Evolutionary conservation across 2,113 vertebrate genomes (phyloP), one percentile per base, ranked within the genome.

Genomic region (Ellobius talpinus): DNA sequence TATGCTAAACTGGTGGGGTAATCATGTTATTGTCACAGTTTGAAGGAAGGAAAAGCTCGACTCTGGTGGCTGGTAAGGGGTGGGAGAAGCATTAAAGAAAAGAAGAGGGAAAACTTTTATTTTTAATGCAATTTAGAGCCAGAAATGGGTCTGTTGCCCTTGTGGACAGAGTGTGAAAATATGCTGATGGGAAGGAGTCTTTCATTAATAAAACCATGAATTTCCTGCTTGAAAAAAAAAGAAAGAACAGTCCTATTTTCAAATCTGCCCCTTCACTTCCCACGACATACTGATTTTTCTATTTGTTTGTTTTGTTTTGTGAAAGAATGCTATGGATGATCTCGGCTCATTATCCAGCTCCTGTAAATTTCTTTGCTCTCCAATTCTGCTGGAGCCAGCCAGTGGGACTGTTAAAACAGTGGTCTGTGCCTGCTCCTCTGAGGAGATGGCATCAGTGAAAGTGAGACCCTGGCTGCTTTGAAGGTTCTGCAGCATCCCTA

Each of bases 1-100:
- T 99, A 99, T 99, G 99, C 98, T 99, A 99, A 99, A 99, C 98
- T 98, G 98, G 98, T 66, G 96, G 98, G 97, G 98, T 98, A 99
- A 99, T 99, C 98, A 98, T 98, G 98, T 99, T 98, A 98, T 99
- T 99, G 99, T 99, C 98, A 98, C 98, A 96, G 97, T 98, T 97
- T 98, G 98, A 99, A 98, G 98, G 98, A 97, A 98, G 98, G 98
- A 98, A 98, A 98, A 98, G 98, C 98, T 98, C 97, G 97, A 96
- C 98, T 98, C 97, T 96, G 95, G 98, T 97, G 98, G 95, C 96
- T 98, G 91, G 58, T 93, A 77, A 84, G 90, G 95, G 92, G 88
- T 89, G 74, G 96, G 89, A 88, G 61, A 94, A 94, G 93, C 78
- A 95, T 96, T 65, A 97, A 97, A 85, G 96, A 23, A 16, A 97